Evolutionary conservation across 2,888 invertebrate genomes (phyloP).

Genomic region (Catonia carolina): DNA sequence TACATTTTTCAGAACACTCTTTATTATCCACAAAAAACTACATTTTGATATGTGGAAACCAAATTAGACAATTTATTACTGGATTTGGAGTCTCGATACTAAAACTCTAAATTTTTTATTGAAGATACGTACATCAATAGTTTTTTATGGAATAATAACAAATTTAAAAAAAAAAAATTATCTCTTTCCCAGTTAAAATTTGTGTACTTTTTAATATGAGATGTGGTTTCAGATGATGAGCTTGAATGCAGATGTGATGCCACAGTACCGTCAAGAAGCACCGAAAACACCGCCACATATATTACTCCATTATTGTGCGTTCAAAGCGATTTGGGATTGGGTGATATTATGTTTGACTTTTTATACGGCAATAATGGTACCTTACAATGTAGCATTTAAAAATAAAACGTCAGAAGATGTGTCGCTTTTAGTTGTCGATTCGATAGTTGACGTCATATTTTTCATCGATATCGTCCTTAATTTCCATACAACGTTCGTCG

Average conservation of each 20-base stretch:
- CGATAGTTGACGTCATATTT: slow-evolving; percentile 99
- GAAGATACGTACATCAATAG: too few species aligned
- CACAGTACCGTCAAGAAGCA: slow-evolving; percentile 97
- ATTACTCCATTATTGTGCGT: slow-evolving; percentile 98
- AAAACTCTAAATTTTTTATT: too few species aligned
- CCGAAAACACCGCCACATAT: slow-evolving; percentile 99
- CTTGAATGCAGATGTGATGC: slow-evolving; percentile 95
- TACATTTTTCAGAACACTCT: too few species aligned
- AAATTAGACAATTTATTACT: too few species aligned
- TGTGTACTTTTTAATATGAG: background rate
- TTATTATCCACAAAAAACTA: too few species aligned
- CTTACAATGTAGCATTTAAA: slow-evolving; percentile 99
- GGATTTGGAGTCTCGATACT: too few species aligned
- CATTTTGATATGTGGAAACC: too few species aligned
- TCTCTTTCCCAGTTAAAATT: too few species aligned
- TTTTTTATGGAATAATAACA: too few species aligned
- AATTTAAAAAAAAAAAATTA: too few species aligned
- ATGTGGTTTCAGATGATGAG: slow-evolving; percentile 74
- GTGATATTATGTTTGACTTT: slow-evolving; percentile 98
- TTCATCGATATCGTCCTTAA: slow-evolving; percentile 99
- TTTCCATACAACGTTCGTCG: slow-evolving; percentile 99
- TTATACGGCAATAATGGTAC: slow-evolving; percentile 98
- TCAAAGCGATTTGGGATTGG: slow-evolving; percentile 99
- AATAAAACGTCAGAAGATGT: slow-evolving; percentile 98
- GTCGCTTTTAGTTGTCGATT: slow-evolving; percentile 88